A percentile compares a stretch with the other conserved stretches of the same genome.
phyloP scores from a whole-genome alignment of 2,888 invertebrate species.

The Drosophila kanekoi region DNA sequence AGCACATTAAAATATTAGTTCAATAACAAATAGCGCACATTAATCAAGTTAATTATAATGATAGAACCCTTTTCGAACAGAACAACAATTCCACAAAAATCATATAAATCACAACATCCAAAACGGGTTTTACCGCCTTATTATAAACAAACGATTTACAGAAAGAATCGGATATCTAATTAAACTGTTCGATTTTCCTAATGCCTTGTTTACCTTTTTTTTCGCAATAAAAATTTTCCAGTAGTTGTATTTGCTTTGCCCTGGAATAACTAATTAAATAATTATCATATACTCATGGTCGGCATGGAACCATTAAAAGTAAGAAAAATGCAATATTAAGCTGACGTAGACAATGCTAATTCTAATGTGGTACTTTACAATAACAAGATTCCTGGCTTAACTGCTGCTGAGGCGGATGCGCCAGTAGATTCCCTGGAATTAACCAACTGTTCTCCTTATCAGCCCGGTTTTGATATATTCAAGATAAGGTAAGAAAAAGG shows the following conservation, averaged over 20 bases:
- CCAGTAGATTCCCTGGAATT: neutral
- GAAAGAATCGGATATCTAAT: constrained; percentile 6
- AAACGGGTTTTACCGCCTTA: constrained; percentile 3
- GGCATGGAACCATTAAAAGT: neutral
- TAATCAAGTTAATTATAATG: neutral
- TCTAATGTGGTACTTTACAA: neutral
- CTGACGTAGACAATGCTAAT: constrained; percentile 1
- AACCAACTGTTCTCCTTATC: no score
- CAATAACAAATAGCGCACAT: neutral
- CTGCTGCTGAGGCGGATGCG: neutral
- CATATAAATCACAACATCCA: neutral
- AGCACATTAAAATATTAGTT: neutral
- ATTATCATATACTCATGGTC: constrained; percentile 22
- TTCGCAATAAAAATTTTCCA: constrained; percentile 8
- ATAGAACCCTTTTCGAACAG: no score
- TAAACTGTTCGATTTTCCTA: constrained; percentile 3
- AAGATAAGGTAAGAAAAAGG: no score
- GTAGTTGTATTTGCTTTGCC: neutral
- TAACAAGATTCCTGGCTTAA: no score
- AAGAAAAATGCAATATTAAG: neutral
- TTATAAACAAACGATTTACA: neutral
- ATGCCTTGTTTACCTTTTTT: constrained; percentile 19
- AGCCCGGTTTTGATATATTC: no score
- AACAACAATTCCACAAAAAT: neutral
- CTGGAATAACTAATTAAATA: neutral